Percentiles rank a stretch among this genome's conserved stretches.
Conservation (phyloP, 1,140 invertebrate species). For the Eriocheir sinensis region DNA sequence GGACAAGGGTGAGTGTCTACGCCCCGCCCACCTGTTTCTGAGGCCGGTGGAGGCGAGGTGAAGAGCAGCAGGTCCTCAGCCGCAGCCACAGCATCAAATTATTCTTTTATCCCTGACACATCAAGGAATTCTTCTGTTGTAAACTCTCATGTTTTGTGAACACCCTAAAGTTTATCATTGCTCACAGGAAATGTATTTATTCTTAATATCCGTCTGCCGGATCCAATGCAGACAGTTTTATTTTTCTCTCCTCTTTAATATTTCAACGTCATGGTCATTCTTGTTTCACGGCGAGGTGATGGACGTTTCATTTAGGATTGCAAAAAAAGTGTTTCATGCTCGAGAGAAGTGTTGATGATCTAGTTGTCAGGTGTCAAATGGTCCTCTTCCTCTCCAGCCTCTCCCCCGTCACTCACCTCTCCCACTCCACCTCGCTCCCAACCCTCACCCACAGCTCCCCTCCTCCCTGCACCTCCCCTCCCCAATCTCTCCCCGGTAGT, state of each 20-base stretch:
- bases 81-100: neutral
- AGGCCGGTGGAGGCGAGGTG: neutral
- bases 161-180: neutral
- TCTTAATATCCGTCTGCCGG: neutral
- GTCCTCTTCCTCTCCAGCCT: neutral
- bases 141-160: neutral
- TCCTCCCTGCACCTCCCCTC: neutral
- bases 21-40: neutral
- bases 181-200: neutral
- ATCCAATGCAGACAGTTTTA: too few species aligned
- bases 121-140: neutral
- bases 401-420: neutral
- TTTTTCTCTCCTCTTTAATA: neutral
- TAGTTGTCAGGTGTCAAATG: neutral
- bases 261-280: neutral
- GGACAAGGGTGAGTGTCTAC: neutral
- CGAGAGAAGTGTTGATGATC: conserved; percentile 28
- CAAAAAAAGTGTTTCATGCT: neutral
- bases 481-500: neutral
- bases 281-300: neutral
- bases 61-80: neutral
- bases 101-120: conserved; percentile 1
- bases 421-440: conserved; percentile 14
- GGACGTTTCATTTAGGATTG: neutral
- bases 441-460: neutral